Conservation (phyloP, 2,888 invertebrate genomes). For the Chloroclystis v-ata region DNA sequence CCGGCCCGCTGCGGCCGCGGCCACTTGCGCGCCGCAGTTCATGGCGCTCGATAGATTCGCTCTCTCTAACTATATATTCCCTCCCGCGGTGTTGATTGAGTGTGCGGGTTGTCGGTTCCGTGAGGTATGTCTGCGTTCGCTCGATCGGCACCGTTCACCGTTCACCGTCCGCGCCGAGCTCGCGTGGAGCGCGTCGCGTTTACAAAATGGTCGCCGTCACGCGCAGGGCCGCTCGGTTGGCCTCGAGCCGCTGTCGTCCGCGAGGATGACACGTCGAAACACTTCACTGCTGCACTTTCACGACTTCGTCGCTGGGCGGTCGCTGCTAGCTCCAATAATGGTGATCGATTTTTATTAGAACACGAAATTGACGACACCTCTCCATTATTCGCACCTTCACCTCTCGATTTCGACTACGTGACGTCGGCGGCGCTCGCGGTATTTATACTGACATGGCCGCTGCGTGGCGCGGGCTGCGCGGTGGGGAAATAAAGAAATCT, state of each 20-base stretch:
- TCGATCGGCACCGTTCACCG: conserved; percentile 7
- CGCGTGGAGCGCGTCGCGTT: conserved; percentile 47
- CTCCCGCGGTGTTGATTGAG: too few relatives aligned
- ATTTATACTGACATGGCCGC: conserved; percentile 66
- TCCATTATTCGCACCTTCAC: conserved; percentile 74
- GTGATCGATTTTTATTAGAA: conserved; percentile 63
- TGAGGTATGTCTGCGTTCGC: conserved; percentile 6
- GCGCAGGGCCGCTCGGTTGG: conserved; percentile 50
- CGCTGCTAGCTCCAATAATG: conserved; percentile 72
- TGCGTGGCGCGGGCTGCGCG: conserved; percentile 56
- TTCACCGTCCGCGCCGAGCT: conserved; percentile 37
- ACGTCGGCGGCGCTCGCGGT: conserved; percentile 56
- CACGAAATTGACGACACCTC: conserved; percentile 70
- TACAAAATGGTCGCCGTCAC: conserved; percentile 65
- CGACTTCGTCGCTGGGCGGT: conserved; percentile 68
- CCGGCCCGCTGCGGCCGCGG: conserved; percentile 31
- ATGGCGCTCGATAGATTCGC: conserved; percentile 36
- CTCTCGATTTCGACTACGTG: conserved; percentile 75
- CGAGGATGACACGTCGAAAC: conserved; percentile 75
- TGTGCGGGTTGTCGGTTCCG: conserved; percentile 8
- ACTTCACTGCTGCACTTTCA: conserved; percentile 69
- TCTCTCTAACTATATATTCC: conserved; percentile 17
- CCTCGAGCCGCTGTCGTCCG: conserved; percentile 71
- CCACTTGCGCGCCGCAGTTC: conserved; percentile 42
- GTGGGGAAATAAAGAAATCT: conserved; percentile 62